Conservation (phyloP, 2,113 vertebrate species). For the Ammodramus savannarum region DNA sequence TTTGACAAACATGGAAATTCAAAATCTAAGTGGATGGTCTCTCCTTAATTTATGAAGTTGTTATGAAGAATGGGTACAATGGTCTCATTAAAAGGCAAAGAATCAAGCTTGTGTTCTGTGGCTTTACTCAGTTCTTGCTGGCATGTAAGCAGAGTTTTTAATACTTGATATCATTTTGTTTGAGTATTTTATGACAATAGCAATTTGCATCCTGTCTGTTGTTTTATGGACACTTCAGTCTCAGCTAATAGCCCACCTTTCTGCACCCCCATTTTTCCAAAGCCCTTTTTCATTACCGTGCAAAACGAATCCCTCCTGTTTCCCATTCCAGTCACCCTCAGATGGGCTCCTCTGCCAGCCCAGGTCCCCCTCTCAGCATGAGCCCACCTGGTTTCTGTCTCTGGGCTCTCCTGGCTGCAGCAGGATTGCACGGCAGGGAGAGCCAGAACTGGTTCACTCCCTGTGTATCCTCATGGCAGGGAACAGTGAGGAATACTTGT, state of each 20-base stretch:
- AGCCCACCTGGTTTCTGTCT: not conserved
- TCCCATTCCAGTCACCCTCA: not conserved
- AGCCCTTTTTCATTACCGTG: not conserved
- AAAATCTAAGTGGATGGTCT: not conserved
- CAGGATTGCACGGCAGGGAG: not conserved
- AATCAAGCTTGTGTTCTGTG: not conserved
- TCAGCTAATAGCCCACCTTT: not conserved
- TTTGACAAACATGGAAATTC: constrained; percentile 4
- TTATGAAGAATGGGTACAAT: not conserved
- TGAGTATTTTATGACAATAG: not conserved
- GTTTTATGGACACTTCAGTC: not conserved
- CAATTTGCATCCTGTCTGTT: not conserved
- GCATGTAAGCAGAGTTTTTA: not conserved
- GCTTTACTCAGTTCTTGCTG: not conserved
- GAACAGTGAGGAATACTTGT: not conserved
- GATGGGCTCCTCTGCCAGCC: not conserved
- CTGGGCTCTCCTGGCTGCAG: not conserved
- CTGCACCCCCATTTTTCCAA: not conserved
- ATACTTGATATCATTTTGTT: not conserved
- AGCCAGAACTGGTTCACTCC: not conserved
- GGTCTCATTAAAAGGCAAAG: not conserved
- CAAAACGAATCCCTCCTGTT: not conserved
- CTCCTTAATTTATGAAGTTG: not conserved
- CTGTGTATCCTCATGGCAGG: not conserved
- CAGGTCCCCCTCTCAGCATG: not conserved